phyloP scores from a whole-genome alignment of 2,113 vertebrate genomes.

The Ophiodon elongatus region DNA sequence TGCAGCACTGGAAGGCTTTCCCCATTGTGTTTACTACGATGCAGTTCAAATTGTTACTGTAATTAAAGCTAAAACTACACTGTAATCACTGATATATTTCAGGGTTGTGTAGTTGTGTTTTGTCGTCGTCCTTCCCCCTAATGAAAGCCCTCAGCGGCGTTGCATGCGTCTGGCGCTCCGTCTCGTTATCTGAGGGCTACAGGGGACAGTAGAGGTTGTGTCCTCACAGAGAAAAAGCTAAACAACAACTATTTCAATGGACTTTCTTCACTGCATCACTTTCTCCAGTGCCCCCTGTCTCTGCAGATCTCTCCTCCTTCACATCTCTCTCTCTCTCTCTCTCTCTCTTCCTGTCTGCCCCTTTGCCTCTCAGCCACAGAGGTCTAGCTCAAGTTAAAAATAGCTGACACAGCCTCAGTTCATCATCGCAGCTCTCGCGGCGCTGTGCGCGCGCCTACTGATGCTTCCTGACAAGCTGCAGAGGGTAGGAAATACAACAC shows the following conservation, averaged over 20 bases:
- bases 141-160: conserved; percentile 49
- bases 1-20: neutral
- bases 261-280: conserved; percentile 17
- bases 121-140: conserved; percentile 33
- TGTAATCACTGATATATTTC: conserved; percentile 14
- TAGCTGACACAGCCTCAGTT: conserved; percentile 54
- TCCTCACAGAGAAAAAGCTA: conserved; percentile 48
- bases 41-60: neutral
- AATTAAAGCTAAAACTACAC: neutral
- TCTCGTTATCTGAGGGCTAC: conserved; percentile 58
- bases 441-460: conserved; percentile 36
- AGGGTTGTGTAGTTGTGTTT: conserved; percentile 1
- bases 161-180: conserved; percentile 40
- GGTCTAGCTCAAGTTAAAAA: conserved; percentile 72
- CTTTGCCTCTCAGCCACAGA: conserved; percentile 39
- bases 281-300: neutral
- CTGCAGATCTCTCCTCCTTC: conserved; percentile 34
- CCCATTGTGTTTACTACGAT: neutral
- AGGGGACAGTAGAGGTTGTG: conserved; percentile 63
- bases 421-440: conserved; percentile 43
- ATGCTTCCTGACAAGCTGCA: conserved; percentile 67
- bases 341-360: conserved; percentile 43
- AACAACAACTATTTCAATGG: neutral
- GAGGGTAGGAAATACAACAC: conserved; percentile 59
- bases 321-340: conserved; percentile 30